phyloP scores from a whole-genome alignment of 1,140 invertebrate species.

The Hycleus cichorii region DNA sequence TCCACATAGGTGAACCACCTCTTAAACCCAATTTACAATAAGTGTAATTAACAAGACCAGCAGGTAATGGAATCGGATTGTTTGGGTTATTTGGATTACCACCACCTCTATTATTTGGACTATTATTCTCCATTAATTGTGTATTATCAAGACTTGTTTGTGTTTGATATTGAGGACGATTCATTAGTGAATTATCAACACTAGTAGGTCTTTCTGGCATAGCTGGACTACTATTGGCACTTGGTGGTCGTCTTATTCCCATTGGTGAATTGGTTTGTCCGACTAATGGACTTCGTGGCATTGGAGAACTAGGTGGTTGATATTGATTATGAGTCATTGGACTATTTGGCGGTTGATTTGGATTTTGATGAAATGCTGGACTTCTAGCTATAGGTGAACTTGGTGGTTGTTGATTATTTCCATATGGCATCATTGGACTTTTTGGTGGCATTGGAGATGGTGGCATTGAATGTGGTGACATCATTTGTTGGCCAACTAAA shows the following conservation, averaged over 20 bases:
- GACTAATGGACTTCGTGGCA: constrained; percentile 48
- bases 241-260: constrained; percentile 48
- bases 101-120: constrained; percentile 39
- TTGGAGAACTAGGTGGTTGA: constrained; percentile 48
- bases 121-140: constrained; percentile 17
- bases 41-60: constrained; percentile 44
- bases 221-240: constrained; percentile 47
- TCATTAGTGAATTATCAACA: constrained; percentile 46
- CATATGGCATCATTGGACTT: constrained; percentile 31
- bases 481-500: constrained; percentile 41
- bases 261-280: constrained; percentile 44
- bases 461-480: constrained; percentile 50
- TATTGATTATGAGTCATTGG: constrained; percentile 48
- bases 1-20: constrained; percentile 68
- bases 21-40: constrained; percentile 56
- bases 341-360: constrained; percentile 45
- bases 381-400: constrained; percentile 58
- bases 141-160: constrained; percentile 27
- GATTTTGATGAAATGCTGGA: constrained; percentile 50
- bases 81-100: constrained; percentile 47
- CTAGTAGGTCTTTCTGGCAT: constrained; percentile 51
- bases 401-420: constrained; percentile 49
- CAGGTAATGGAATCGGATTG: constrained; percentile 47
- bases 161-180: constrained; percentile 44
- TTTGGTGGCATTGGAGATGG: constrained; percentile 43